These are phyloP conservation scores for Tetraodon nigroviridis DNA, from an alignment of 2,113 vertebrate genomes.

Conservation along the genomic window DNA sequence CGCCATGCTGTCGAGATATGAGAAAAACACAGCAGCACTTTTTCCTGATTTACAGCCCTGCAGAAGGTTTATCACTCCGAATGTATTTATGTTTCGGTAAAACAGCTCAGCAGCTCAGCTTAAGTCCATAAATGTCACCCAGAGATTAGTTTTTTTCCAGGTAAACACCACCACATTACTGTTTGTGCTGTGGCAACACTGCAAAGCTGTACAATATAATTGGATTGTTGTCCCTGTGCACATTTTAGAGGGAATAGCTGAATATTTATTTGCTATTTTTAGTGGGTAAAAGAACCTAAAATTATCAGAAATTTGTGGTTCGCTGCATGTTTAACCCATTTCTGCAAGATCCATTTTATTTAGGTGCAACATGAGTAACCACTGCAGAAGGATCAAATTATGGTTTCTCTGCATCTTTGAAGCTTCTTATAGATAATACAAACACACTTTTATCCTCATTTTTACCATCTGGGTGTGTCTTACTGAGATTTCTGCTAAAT, in stretches of 20 bases:
- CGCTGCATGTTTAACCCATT: not conserved
- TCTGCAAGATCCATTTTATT: constrained; percentile 18
- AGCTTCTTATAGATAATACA: constrained; percentile 35
- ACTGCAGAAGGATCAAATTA: constrained; percentile 41
- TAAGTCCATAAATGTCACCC: constrained; percentile 17
- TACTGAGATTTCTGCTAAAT: constrained; percentile 28
- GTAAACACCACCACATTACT: not conserved
- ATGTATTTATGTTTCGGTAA: constrained; percentile 14
- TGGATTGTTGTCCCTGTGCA: not conserved
- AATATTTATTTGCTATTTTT: not conserved
- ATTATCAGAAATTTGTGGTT: not conserved
- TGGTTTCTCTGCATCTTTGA: constrained; percentile 30
- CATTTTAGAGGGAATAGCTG: not conserved
- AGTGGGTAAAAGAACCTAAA: not conserved
- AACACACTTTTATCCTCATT: constrained; percentile 28
- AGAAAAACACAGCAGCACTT: not conserved
- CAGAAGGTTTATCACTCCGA: constrained; percentile 1
- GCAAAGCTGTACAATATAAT: not conserved
- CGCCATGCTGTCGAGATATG: not conserved
- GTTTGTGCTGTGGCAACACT: not conserved
- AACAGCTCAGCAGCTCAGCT: constrained; percentile 1
- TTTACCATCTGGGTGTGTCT: constrained; percentile 54
- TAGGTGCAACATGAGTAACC: constrained; percentile 27
- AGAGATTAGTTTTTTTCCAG: constrained; percentile 3
- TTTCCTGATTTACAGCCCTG: constrained; percentile 10